phyloP scores from a whole-genome alignment of 2,888 invertebrate genomes.

The Neoascia interrupta region DNA sequence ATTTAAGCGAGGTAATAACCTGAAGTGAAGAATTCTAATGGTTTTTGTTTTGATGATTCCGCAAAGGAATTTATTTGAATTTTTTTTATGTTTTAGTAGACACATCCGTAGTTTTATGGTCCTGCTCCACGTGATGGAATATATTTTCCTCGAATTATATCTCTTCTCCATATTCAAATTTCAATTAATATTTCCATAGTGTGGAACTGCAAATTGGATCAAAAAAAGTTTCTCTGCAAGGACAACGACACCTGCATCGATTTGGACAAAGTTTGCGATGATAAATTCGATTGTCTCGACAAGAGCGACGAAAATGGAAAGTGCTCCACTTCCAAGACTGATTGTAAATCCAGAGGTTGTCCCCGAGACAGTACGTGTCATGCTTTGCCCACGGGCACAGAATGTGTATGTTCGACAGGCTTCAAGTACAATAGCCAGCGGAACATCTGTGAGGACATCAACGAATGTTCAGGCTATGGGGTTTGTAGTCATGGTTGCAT shows the following conservation, averaged over 20 bases:
- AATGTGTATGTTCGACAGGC: constrained; percentile 82
- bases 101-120: too few species aligned
- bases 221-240: constrained; percentile 81
- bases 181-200: constrained; percentile 61
- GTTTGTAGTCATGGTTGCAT: constrained; percentile 86
- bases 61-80: background rate
- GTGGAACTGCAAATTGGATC: constrained; percentile 80
- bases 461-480: constrained; percentile 84
- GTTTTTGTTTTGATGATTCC: too few species aligned
- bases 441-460: constrained; percentile 80
- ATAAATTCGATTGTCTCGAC: constrained; percentile 82
- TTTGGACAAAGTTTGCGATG: constrained; percentile 81
- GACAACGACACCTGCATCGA: constrained; percentile 82
- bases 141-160: too few species aligned
- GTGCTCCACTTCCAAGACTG: constrained; percentile 74
- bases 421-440: constrained; percentile 71
- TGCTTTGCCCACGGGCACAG: constrained; percentile 80
- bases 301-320: constrained; percentile 82
- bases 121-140: too few species aligned
- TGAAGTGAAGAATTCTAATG: too few species aligned
- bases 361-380: constrained; percentile 78
- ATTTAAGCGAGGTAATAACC: too few species aligned
- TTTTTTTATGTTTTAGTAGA: background rate
- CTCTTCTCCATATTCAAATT: too few species aligned
- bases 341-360: constrained; percentile 74